Evolutionary conservation across 2,888 invertebrate genomes (phyloP).

Genomic region (Scrobipalpa atriplicella): DNA sequence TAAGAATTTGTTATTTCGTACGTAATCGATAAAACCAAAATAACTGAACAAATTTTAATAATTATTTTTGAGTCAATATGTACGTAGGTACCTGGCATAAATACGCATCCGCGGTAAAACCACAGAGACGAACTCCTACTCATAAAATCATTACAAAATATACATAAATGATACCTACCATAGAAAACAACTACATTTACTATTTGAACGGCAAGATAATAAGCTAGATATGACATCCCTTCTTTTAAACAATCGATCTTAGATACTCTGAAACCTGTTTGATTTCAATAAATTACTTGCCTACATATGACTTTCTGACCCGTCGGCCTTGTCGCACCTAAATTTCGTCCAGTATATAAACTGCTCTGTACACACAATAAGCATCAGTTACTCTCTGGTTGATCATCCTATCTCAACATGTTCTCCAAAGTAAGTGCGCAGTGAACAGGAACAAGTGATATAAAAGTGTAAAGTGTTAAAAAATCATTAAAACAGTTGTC

Average conservation of each 20-base stretch:
- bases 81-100: no score
- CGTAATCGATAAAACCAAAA: no score
- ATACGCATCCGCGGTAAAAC: no score
- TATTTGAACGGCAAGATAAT: background rate
- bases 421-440: conserved; percentile 38
- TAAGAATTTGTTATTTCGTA: no score
- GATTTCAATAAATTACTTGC: background rate
- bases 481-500: no score
- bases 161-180: no score
- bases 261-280: conserved; percentile 13
- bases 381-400: conserved; percentile 32
- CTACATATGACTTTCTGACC: conserved; percentile 27
- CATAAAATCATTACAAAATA: no score
- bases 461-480: background rate
- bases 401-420: conserved; percentile 34
- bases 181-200: background rate
- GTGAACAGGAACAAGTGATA: conserved; percentile 3
- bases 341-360: conserved; percentile 30
- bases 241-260: conserved; percentile 1
- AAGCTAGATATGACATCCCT: background rate
- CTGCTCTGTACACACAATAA: conserved; percentile 22
- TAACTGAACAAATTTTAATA: no score
- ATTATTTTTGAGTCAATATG: no score
- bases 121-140: no score
- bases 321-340: conserved; percentile 33